These are phyloP conservation scores for Drosophila miranda DNA, from an alignment of 1,140 invertebrate species.

Conservation along the genomic window DNA sequence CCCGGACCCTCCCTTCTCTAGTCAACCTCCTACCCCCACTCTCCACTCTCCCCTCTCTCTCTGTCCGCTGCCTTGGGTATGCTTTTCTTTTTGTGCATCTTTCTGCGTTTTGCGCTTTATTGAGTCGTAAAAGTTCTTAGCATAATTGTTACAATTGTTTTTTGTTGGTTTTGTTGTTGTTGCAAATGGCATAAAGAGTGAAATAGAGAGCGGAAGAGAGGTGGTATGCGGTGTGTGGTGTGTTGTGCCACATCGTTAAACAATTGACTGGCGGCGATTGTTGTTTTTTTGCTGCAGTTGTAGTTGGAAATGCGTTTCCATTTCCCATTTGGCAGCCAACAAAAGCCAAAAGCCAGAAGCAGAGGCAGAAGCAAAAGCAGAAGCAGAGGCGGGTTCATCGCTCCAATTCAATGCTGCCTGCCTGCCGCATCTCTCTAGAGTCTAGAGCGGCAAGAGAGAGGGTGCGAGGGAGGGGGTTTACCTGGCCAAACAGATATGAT, in stretches of 20 bases:
- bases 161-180: not conserved
- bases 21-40: too few relatives aligned
- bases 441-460: not conserved
- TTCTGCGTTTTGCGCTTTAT: conserved; percentile 43
- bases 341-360: conserved; percentile 50
- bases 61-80: conserved; percentile 2
- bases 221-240: not conserved
- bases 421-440: too few relatives aligned
- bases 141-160: conserved; percentile 63
- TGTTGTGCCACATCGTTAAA: conserved; percentile 49
- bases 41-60: not conserved
- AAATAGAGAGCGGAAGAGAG: too few relatives aligned
- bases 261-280: conserved; percentile 50
- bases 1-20: not conserved
- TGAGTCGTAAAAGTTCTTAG: conserved; percentile 70
- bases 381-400: conserved; percentile 65
- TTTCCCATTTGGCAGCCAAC: conserved; percentile 47
- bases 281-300: conserved; percentile 27
- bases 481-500: conserved; percentile 15
- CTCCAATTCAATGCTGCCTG: conserved; percentile 76
- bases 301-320: conserved; percentile 36
- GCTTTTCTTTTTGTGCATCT: conserved; percentile 35
- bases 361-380: conserved; percentile 7
- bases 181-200: conserved; percentile 19
- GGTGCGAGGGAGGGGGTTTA: conserved; percentile 10